Evolutionary conservation across 2,888 invertebrate species (phyloP).

Genomic region (Torymus texanus): DNA sequence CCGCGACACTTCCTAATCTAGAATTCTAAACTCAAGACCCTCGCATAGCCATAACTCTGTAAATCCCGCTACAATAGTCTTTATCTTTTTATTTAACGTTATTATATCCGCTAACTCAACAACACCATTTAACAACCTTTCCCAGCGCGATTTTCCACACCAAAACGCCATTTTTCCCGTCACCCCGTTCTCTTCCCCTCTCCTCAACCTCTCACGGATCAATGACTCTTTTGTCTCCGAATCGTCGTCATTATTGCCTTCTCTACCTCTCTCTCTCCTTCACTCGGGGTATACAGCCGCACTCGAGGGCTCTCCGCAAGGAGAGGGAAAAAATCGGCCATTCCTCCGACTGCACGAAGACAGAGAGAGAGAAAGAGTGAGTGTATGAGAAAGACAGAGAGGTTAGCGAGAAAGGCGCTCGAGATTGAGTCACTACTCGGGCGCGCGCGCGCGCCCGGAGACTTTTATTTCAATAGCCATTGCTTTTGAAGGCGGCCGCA

Average conservation of each 20-base stretch:
- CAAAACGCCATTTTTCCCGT: not conserved
- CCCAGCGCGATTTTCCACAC: not conserved
- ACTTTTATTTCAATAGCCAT: constrained; percentile 67
- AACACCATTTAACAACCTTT: constrained; percentile 5
- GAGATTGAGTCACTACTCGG: constrained; percentile 68
- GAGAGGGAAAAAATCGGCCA: constrained; percentile 4
- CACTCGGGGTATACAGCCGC: not conserved
- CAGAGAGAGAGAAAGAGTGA: not conserved
- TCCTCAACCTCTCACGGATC: constrained; percentile 23
- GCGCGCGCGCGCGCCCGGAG: constrained; percentile 28
- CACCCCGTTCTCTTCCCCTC: not conserved
- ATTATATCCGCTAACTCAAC: not conserved
- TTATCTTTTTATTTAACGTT: constrained; percentile 14
- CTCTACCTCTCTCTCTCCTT: too few species aligned
- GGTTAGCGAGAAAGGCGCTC: constrained; percentile 54
- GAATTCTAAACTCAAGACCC: too few species aligned
- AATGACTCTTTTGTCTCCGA: constrained; percentile 20
- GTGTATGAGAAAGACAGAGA: constrained; percentile 12
- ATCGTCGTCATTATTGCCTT: constrained; percentile 5
- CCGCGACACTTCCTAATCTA: too few species aligned
- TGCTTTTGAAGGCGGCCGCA: constrained; percentile 63
- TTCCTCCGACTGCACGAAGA: not conserved
- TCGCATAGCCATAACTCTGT: too few species aligned
- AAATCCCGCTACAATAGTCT: not conserved
- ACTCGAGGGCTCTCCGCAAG: not conserved